Base-by-base conservation (phyloP, 1,140 invertebrate genomes). In the Cotesia typhae region DNA sequence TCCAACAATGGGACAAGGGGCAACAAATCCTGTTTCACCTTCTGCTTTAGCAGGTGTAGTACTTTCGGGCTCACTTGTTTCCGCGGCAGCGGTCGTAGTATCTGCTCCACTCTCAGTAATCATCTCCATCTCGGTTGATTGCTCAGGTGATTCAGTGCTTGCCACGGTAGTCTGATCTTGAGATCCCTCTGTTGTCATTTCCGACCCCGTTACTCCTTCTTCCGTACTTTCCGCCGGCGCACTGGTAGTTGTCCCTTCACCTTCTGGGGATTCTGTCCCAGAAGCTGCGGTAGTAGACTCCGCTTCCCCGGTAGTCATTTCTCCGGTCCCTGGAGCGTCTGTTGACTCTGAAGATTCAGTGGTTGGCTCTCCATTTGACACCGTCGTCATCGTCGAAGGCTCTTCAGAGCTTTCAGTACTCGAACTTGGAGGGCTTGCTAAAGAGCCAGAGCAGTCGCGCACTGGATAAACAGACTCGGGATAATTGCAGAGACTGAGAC, bases 401-500 rank as follows among this genome's bases (percentile, higher is more conserved):
- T 71, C 7, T 52, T 60, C 4, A 66, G 20, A 69, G 28, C 71
- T 47, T 76, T 71, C 14, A n/a, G 73, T 47, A 47, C 41, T 47
- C 35, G 10, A 51, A 10, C 36, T 53, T 65, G 83, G 86, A 78
- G 84, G 84, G 72, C 85, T 86, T 47, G 52, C 63, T 37, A 4
- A 37, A 14, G 38, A 57, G 12, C 72, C 74, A 59, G 66, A 74
- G 53, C 89, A 89, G 59, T 89, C 81, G 81, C 88, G 82, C 1
- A 83, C 71, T 1, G 88, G 88, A 70, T 89, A 88, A 65, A 90
- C 85, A 12, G 87, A 85, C 73, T 89, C 86, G 6, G 85, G 83
- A 77, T 90, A 81, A 76, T 90, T 90, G 73, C 89, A 90, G 7
- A 82, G 81, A 70, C 80, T 86, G 12, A 89, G 83, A 35, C 84